Base-by-base conservation (phyloP, 2,888 invertebrate species). In the Fragum sueziense region DNA sequence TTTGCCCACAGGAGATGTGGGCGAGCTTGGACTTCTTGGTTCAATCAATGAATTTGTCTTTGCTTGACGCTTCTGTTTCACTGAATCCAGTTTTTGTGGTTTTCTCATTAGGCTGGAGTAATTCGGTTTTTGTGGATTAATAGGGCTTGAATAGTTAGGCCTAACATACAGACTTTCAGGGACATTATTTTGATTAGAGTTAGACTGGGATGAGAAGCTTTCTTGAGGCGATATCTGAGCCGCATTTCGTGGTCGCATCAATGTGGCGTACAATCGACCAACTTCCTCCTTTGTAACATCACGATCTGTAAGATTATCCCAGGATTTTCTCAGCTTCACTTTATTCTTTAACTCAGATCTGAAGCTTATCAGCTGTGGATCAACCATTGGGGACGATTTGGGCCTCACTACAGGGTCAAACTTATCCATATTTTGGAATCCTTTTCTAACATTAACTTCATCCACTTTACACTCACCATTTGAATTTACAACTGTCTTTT, bases 271-370 rank as follows among this genome's bases (percentile, higher is more conserved):
- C n/a, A 84, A 59, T 20, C 59, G 70, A 25, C 71, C 76, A 0
- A 84, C 73, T 33, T 79, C 76, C 14, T 76, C 76, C 29, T 74
- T 61, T 14, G 71, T 76, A 0, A 74, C 76, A 70, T 69, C 84
- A 22, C 67, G 52, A 52, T 84, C 84, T 17, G 67, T 74, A 6
- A 80, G 51, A 54, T 80, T 67, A 9, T 75, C 79, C 34, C 61
- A 29, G 27, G 78, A 70, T 54, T 71, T 70, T 51, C 83, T 74
- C 17, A 41, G 22, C 47, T 74, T 67, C n/a, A 81, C 27, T 59
- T 79, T 80, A 34, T 75, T 74, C 47, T 67, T 72, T 34, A 84
- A 59, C 61, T 84, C 84, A 20, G 75, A 74, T 17, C 52, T 51
- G n/a, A 74, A 78, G 41, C 65, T 65, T 41, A 41, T 22, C 11